phyloP scores from a whole-genome alignment of 2,888 invertebrate species.

The Tetranychus truncatus region DNA sequence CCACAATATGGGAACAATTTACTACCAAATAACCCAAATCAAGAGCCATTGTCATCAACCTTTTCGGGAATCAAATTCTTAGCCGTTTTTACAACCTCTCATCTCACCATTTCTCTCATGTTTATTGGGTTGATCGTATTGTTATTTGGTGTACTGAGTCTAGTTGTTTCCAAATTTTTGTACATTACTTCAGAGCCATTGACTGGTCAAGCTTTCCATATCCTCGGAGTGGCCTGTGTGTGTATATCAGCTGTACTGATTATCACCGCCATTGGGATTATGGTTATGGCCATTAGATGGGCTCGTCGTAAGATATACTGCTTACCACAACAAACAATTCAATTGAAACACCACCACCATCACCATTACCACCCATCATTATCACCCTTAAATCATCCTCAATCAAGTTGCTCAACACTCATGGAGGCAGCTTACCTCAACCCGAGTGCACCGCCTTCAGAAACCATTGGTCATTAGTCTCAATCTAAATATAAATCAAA shows the following conservation, averaged over 20 bases:
- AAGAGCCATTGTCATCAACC: not conserved
- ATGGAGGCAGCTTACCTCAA: no score
- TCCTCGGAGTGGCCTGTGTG: not conserved
- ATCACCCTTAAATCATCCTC: not conserved
- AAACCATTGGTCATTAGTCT: no score
- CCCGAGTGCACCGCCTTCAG: not conserved
- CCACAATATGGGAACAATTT: not conserved
- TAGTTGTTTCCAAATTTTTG: not conserved
- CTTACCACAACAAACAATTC: not conserved
- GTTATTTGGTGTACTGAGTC: not conserved
- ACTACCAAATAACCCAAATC: not conserved
- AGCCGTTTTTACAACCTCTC: not conserved
- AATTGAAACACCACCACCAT: not conserved
- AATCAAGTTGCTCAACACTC: not conserved
- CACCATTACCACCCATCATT: not conserved
- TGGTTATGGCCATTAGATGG: not conserved
- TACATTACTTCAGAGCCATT: not conserved
- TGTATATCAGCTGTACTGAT: not conserved
- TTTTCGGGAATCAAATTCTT: not conserved
- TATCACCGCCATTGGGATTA: not conserved
- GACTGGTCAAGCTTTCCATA: not conserved
- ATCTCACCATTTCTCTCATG: not conserved
- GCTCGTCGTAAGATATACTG: not conserved
- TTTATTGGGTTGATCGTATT: not conserved
- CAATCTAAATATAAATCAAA: no score